phyloP scores from a whole-genome alignment of 2,113 vertebrate species.

The Apteryx mantelli region DNA sequence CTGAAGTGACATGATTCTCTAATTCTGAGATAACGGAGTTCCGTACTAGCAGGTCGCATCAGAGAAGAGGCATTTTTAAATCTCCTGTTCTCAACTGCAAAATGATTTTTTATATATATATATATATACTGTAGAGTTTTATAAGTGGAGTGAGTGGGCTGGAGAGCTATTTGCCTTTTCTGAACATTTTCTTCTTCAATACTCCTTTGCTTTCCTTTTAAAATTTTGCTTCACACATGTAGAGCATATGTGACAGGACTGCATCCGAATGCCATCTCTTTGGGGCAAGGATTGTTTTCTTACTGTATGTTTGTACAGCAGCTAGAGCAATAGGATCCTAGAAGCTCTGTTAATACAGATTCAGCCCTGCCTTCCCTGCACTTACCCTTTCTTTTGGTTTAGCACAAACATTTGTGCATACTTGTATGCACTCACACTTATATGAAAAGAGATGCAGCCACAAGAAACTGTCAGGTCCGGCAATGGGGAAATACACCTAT shows the following conservation, averaged over 20 bases:
- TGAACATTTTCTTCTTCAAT: background rate
- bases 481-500: background rate
- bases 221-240: background rate
- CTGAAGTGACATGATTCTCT: background rate
- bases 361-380: background rate
- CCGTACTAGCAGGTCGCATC: background rate
- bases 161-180: background rate
- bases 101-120: background rate
- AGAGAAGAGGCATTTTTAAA: background rate
- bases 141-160: background rate
- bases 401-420: background rate
- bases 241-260: background rate
- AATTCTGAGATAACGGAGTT: background rate
- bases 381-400: background rate
- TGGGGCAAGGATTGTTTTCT: background rate
- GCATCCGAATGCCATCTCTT: background rate
- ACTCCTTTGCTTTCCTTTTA: background rate
- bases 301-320: background rate
- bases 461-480: background rate
- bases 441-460: background rate
- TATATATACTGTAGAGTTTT: too few relatives aligned
- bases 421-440: rapidly evolving
- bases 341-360: background rate
- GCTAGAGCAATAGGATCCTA: background rate
- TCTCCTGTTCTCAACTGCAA: background rate